phyloP scores from a whole-genome alignment of 2,113 vertebrate species.

The Aix galericulata region DNA sequence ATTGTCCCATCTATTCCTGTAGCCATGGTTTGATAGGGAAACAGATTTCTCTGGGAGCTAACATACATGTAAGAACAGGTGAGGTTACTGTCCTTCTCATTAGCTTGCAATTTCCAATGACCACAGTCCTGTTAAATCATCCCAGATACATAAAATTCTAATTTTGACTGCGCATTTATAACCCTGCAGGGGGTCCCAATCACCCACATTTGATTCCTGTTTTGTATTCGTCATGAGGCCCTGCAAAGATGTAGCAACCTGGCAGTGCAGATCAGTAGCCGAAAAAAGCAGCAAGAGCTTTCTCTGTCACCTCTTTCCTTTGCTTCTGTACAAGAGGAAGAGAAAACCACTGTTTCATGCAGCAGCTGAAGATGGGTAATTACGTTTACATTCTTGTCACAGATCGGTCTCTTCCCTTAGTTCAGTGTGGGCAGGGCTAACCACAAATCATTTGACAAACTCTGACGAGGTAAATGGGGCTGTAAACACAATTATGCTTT shows the following conservation, averaged over 20 bases:
- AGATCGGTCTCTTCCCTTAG: neutral
- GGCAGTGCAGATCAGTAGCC: neutral
- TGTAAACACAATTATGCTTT: neutral
- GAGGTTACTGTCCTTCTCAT: neutral
- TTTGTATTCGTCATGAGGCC: neutral
- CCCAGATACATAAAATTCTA: neutral
- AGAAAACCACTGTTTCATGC: conserved; percentile 1
- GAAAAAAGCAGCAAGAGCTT: neutral
- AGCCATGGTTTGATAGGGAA: neutral
- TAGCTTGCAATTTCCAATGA: neutral
- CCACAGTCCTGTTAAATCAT: neutral
- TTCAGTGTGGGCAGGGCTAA: neutral
- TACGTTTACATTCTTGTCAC: neutral
- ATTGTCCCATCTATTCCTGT: neutral
- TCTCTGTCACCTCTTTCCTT: neutral
- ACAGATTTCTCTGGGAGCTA: neutral
- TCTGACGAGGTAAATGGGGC: neutral
- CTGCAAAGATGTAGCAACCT: neutral
- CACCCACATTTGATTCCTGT: neutral
- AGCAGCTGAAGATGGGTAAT: neutral
- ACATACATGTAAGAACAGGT: neutral
- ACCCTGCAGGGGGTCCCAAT: neutral
- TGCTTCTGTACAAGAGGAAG: neutral
- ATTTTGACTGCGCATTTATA: neutral
- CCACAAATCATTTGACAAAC: neutral